Percentiles rank a stretch among this genome's conserved stretches.
phyloP scores from a whole-genome alignment of 2,113 vertebrate species.

The Lycaon pictus region DNA sequence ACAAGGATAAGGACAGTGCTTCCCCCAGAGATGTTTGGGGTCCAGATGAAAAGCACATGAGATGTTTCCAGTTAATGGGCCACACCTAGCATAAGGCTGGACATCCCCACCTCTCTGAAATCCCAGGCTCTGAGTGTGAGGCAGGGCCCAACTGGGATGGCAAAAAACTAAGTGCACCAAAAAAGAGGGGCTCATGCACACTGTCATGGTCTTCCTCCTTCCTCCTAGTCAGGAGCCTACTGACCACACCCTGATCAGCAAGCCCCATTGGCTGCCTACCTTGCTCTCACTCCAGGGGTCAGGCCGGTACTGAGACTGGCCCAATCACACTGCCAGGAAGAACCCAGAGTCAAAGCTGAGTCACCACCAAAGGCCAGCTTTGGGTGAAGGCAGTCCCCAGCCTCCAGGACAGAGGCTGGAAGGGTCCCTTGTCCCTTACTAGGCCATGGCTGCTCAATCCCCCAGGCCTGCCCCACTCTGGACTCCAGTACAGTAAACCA shows the following conservation, averaged over 20 bases:
- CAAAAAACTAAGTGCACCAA: background rate
- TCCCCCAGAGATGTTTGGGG: background rate
- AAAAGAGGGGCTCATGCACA: background rate
- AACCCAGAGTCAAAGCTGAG: background rate
- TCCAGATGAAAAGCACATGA: background rate
- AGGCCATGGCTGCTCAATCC: background rate
- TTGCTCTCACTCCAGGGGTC: background rate
- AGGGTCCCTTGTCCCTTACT: background rate
- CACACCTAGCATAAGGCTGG: background rate
- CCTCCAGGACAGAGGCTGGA: background rate
- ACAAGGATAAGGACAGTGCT: background rate
- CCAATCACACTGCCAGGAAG: accelerated
- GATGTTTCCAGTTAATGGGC: background rate
- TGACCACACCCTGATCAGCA: background rate
- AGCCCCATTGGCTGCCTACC: background rate
- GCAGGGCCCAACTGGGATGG: background rate
- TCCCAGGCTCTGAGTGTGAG: background rate
- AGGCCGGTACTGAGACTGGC: no score
- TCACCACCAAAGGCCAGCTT: background rate
- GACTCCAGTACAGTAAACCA: background rate
- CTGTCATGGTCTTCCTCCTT: background rate
- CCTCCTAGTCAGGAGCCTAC: background rate
- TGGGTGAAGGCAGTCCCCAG: background rate
- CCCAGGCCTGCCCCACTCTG: background rate
- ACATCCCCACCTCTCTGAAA: background rate